Conservation (phyloP, 2,113 vertebrate genomes). For the Copsychus sechellarum region DNA sequence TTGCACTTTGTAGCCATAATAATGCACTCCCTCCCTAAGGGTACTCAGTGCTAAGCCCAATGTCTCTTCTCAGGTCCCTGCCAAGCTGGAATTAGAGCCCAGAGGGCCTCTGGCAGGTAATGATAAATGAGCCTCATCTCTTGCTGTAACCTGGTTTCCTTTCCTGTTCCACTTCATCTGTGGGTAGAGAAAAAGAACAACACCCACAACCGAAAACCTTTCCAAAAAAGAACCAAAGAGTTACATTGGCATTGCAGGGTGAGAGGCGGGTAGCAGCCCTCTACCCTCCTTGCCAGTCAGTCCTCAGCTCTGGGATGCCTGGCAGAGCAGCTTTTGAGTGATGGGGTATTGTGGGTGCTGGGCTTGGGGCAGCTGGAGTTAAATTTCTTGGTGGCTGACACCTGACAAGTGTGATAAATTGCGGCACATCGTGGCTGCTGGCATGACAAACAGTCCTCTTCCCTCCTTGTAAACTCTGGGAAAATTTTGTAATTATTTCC, state of each 20-base stretch:
- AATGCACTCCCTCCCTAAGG: background rate
- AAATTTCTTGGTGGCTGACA: slow-evolving; percentile 63
- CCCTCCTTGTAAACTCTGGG: slow-evolving; percentile 47
- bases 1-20: background rate
- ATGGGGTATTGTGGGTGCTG: background rate
- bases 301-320: background rate
- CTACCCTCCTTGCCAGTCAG: background rate
- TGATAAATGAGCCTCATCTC: fast-evolving
- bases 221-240: background rate
- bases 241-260: background rate
- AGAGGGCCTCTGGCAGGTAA: background rate
- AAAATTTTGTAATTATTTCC: slow-evolving; percentile 66
- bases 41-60: background rate
- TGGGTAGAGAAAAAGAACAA: background rate
- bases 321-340: background rate
- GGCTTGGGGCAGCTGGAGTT: slow-evolving; percentile 22
- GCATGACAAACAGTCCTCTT: slow-evolving; percentile 41
- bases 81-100: background rate
- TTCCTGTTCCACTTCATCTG: background rate
- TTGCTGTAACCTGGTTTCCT: background rate
- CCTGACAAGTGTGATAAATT: slow-evolving; percentile 68
- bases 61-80: background rate
- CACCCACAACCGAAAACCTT: background rate
- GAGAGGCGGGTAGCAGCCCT: background rate
- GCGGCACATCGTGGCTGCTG: background rate